Percentiles rank a stretch among this genome's conserved stretches.
phyloP scores from a whole-genome alignment of 2,888 invertebrate species.

The Lepidonotus clava region DNA sequence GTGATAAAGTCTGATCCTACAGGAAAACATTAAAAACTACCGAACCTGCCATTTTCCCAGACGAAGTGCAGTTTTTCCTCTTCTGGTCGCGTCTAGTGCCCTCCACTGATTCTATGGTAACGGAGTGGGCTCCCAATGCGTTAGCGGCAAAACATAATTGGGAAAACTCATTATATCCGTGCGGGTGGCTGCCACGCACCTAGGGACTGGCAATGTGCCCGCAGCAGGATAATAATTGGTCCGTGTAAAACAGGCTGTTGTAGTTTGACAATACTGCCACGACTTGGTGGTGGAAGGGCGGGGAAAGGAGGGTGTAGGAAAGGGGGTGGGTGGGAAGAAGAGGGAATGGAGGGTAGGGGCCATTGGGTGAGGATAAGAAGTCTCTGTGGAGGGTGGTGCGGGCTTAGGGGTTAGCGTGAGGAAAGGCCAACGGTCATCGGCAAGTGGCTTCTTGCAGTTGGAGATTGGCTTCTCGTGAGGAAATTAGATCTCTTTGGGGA shows the following conservation, averaged over 20 bases:
- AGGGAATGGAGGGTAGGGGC: background rate
- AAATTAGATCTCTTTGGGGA: conserved; percentile 4
- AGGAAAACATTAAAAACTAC: too few species aligned
- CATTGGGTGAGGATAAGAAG: background rate
- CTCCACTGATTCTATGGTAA: background rate
- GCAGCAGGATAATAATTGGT: background rate
- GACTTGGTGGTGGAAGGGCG: background rate
- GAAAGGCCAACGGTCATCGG: background rate
- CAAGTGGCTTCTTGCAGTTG: conserved; percentile 1
- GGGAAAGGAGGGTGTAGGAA: background rate
- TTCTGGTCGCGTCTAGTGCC: background rate
- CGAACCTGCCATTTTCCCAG: background rate
- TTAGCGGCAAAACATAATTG: conserved; percentile 37
- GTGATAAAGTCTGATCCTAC: background rate
- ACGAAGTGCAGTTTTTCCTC: background rate
- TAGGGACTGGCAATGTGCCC: background rate
- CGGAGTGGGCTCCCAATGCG: background rate
- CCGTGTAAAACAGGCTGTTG: background rate
- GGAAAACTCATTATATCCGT: conserved; percentile 10
- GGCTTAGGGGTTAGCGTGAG: too few species aligned
- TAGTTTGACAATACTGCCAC: background rate
- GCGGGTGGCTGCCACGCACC: background rate
- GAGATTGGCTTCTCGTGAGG: conserved; percentile 15
- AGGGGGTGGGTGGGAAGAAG: background rate
- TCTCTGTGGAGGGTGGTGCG: too few species aligned